Evolutionary conservation across 2,888 invertebrate species (phyloP).

Genomic region (Digitonthophagus gazella): DNA sequence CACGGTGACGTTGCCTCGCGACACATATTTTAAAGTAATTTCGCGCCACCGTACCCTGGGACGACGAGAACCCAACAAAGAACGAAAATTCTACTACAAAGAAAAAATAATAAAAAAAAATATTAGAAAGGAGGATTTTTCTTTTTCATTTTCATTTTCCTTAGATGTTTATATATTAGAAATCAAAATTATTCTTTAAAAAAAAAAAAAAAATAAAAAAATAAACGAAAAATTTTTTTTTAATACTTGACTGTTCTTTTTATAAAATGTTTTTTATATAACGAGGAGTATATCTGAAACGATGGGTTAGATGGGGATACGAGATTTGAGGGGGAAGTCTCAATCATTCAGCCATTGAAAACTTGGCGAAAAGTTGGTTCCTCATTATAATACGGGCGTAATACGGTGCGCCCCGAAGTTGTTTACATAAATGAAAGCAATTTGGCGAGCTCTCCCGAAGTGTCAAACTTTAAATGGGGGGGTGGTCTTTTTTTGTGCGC

Average conservation of each 20-base stretch:
- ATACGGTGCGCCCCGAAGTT: slow-evolving; percentile 13
- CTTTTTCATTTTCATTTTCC: not conserved
- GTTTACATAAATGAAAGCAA: slow-evolving; percentile 18
- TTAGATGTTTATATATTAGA: not conserved
- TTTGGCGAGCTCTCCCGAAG: slow-evolving; percentile 1
- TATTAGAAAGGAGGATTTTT: not conserved
- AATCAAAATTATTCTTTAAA: no score
- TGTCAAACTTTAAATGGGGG: slow-evolving; percentile 15
- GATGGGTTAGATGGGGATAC: not conserved
- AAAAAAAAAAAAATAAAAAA: no score
- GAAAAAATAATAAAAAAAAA: no score
- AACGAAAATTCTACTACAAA: not conserved
- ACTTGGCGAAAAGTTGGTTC: slow-evolving; percentile 7
- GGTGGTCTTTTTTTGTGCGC: not conserved
- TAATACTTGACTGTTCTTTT: no score
- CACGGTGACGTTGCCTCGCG: slow-evolving; percentile 2
- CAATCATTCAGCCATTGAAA: slow-evolving; percentile 8
- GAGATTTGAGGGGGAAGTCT: not conserved
- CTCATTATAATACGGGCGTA: slow-evolving; percentile 15
- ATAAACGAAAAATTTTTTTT: no score
- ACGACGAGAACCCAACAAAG: not conserved
- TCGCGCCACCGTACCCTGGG: slow-evolving; percentile 6
- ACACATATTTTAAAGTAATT: slow-evolving; percentile 15
- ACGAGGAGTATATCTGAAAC: not conserved
- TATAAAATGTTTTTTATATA: no score